A percentile compares a stretch with the other conserved stretches of the same genome.
These are phyloP conservation scores for Plodia interpunctella DNA, from an alignment of 1,140 invertebrate genomes.

Conservation along the genomic window DNA sequence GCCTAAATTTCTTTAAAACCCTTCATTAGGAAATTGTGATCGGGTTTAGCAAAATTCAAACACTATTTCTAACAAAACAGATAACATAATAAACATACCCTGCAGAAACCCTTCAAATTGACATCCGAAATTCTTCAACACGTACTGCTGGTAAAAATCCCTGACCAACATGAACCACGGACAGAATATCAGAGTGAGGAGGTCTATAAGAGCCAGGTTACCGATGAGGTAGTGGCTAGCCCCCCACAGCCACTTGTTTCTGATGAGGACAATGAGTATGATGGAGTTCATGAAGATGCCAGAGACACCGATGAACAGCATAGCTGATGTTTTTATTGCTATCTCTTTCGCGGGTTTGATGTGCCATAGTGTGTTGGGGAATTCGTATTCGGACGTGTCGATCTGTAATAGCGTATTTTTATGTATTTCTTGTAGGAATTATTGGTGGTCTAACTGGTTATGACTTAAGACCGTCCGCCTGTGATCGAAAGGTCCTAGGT, in stretches of 20 bases:
- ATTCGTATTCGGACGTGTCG: slow-evolving; percentile 65
- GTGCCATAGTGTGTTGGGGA: slow-evolving; percentile 81
- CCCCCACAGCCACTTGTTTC: slow-evolving; percentile 83
- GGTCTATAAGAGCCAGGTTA: slow-evolving; percentile 87
- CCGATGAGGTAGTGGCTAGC: slow-evolving; percentile 88
- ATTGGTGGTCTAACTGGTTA: too few species aligned
- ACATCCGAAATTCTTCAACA: slow-evolving; percentile 83
- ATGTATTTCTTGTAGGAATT: too few species aligned
- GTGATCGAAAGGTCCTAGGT: too few species aligned
- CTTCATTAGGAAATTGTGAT: too few species aligned
- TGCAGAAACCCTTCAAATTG: slow-evolving; percentile 83
- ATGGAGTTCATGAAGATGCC: slow-evolving; percentile 85
- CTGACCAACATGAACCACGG: slow-evolving; percentile 84
- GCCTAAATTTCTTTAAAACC: too few species aligned
- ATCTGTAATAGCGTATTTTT: slow-evolving; percentile 42
- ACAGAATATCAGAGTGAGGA: slow-evolving; percentile 85
- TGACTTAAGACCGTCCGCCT: too few species aligned
- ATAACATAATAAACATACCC: slow-evolving; percentile 55
- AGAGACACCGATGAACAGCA: slow-evolving; percentile 80
- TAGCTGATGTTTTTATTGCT: slow-evolving; percentile 78
- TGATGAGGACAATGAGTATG: slow-evolving; percentile 82
- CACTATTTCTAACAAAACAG: too few species aligned
- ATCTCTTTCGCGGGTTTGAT: slow-evolving; percentile 78
- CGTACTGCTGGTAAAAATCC: slow-evolving; percentile 86
- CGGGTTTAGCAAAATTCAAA: too few species aligned